Evolutionary conservation across 2,888 invertebrate species (phyloP), one percentile per base, ranked within the genome.

Genomic region (Bruchidius siliquastri): DNA sequence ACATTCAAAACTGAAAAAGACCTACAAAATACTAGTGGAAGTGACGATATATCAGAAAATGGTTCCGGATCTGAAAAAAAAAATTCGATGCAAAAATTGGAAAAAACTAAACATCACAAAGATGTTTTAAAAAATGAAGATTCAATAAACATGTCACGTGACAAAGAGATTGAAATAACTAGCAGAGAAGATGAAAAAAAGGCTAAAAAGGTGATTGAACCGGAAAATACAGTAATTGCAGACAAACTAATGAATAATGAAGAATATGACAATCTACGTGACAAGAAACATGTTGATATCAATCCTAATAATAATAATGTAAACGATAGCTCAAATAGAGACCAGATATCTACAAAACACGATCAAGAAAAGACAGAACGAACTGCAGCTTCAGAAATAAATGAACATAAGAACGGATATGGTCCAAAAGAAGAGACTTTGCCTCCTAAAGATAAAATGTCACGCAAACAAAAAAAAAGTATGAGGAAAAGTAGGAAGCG

Each of bases 401-500:
- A 20, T 72, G 21, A 74, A 70, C 68, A 73, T 21, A 66, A 70
- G 72, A 72, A 13, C 68, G 70, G 71, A 67, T n/a, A 67, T 71
- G 66, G 22, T 67, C 49, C 71, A 68, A 68, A 72, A 70, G 32
- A 22, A 70, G 67, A 73, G 21, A 21, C 70, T n/a, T 30, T 72
- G 66, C 26, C 26, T 32, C 20, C 22, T 68, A 68, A 68, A 66
- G 70, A 71, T 72, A 72, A 30, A 73, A 67, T 22, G 71, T 68
- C 76, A 0, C 75, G 78, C 22, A 80, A 77, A 71, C 79, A 78
- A 67, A 80, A 78, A 69, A 80, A 77, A 70, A 78, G 79, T 21
- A 73, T 76, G 68, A 79, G 73, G 72, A 79, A 78, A 74, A 72
- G 76, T 13, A 77, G 78, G 22, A 78, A 77, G 73, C 74, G 78